These are phyloP conservation scores for Brachirus orientalis DNA, from an alignment of 2,113 vertebrate genomes.

Conservation along the genomic window DNA sequence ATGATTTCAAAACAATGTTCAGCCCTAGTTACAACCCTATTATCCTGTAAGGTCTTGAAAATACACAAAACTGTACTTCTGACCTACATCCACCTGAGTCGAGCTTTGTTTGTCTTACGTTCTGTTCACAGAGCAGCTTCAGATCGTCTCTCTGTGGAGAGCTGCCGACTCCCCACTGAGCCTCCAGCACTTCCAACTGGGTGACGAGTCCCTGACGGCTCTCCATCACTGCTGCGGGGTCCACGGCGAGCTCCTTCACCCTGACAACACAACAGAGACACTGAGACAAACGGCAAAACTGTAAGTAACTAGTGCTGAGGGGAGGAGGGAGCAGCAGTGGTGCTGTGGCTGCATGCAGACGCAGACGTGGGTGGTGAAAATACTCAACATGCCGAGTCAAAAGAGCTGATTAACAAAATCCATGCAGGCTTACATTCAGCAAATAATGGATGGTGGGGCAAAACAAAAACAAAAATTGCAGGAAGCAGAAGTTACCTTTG, in stretches of 20 bases:
- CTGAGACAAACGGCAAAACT: conserved; percentile 4
- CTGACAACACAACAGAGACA: conserved; percentile 69
- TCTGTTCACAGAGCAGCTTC: conserved; percentile 98
- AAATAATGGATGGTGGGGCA: background rate
- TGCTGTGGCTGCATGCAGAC: background rate
- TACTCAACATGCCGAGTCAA: background rate
- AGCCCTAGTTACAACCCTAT: too few relatives aligned
- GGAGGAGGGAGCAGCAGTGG: background rate
- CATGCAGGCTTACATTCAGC: conserved; percentile 3
- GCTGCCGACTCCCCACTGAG: conserved; percentile 96
- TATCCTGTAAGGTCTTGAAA: too few relatives aligned
- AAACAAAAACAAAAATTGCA: background rate
- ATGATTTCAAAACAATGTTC: too few relatives aligned
- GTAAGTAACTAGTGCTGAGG: background rate
- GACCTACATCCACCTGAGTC: background rate
- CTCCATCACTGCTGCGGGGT: conserved; percentile 82
- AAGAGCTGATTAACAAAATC: too few relatives aligned
- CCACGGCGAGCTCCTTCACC: conserved; percentile 89
- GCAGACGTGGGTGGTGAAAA: background rate
- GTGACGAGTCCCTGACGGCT: conserved; percentile 83
- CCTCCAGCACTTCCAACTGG: conserved; percentile 94
- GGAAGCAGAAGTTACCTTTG: background rate
- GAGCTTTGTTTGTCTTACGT: conserved; percentile 82
- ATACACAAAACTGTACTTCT: background rate
- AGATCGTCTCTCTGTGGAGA: conserved; percentile 98